Evolutionary conservation across 2,797 vertebrate genomes (phyloP), one percentile per base, ranked within the genome.

Genomic region (Paguma larvata): DNA sequence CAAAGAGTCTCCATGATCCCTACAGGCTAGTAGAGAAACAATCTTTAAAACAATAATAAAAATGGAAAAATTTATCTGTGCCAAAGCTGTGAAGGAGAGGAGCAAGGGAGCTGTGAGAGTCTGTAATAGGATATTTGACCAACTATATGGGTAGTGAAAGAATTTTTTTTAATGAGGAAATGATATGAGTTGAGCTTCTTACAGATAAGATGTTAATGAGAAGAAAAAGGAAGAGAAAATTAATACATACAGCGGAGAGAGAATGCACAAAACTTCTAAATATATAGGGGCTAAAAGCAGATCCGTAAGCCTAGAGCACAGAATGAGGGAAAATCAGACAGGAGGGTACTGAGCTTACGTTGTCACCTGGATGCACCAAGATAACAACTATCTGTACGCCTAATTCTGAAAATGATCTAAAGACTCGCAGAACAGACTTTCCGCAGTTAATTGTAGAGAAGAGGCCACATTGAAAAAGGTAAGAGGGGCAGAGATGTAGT

Each of bases 1-100:
- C 16, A 82, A 16, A 78, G 7, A 16, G 27, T 21, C 1, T 30
- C 32, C 23, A 65, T n/a, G 59, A 77, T 18, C 13, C 25, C 51
- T 89, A 78, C 4, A 34, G 25, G 70, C 63, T 80, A 75, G 16
- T 78, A 94, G n/a, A 6, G 30, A 90, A 21, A 59, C 15, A 65
- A 85, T 88, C 65, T 94, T 95, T 77, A 85, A 92, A 93, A 48
- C 23, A 95, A 75, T 34, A 88, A 44, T 27, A 46, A 88, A 87
- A 85, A 91, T 89, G 41, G 6, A 94, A 95, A 89, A 56, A 27
- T 82, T 30, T 27, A 82, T 78, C 21, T 73, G 4, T 94, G 70
- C 65, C 72, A 91, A 96, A 92, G 12, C 48, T 82, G 67, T 85
- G 27, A 90, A 92, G 12, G 48, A 65, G 13, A 77, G 19, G 23